phyloP scores from a whole-genome alignment of 2,797 vertebrate genomes.

The Sebastes nivosus region DNA sequence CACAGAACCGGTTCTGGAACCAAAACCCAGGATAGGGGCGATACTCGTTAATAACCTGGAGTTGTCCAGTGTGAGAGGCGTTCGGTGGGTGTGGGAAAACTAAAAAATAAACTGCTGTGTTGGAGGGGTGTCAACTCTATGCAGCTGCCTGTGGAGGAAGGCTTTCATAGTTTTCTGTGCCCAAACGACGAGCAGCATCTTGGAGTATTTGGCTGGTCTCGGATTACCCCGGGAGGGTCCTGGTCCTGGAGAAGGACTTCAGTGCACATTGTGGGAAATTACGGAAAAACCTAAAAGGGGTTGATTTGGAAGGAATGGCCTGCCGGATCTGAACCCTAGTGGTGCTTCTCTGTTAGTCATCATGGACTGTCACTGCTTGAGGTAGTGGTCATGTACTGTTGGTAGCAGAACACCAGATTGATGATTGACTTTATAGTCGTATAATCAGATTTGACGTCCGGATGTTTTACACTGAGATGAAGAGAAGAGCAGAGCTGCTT shows the following conservation, averaged over 20 bases:
- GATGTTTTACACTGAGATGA: neutral
- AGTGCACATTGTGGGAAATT: neutral
- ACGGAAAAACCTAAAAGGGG: neutral
- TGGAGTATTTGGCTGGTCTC: neutral
- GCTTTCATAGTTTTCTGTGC: neutral
- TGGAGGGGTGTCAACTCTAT: neutral
- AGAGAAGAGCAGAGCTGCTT: neutral
- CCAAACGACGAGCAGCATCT: neutral
- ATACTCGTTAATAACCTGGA: neutral
- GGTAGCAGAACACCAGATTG: neutral
- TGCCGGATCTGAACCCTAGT: neutral
- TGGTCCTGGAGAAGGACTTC: neutral
- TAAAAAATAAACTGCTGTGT: neutral
- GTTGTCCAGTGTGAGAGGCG: neutral
- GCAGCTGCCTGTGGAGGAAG: neutral
- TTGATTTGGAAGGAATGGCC: neutral
- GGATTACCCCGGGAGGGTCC: neutral
- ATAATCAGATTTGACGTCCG: neutral
- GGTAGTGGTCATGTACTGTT: neutral
- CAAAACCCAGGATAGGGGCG: neutral
- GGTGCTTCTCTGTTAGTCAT: neutral
- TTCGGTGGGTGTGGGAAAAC: neutral
- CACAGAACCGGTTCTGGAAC: neutral
- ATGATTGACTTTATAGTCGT: neutral
- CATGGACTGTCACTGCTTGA: neutral